phyloP scores from a whole-genome alignment of 2,888 invertebrate genomes.

The Lacanobia wlatinum region DNA sequence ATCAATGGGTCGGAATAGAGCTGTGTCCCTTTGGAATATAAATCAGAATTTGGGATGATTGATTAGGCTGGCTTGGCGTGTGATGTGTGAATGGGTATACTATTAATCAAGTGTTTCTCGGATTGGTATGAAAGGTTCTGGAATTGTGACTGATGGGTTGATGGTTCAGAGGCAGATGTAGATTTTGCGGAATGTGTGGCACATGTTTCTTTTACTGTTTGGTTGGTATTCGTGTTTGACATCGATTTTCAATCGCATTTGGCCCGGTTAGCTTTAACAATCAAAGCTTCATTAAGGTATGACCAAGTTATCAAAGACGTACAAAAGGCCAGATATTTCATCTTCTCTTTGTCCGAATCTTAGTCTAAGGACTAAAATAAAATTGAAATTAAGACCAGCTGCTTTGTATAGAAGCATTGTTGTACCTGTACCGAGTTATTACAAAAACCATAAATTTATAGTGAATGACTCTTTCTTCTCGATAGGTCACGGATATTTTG shows the following conservation, averaged over 20 bases:
- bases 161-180: conserved; percentile 12
- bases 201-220: background rate
- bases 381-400: no score
- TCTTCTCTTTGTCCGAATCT: no score
- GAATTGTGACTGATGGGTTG: conserved; percentile 28
- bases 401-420: no score
- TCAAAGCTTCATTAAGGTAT: no score
- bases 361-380: no score
- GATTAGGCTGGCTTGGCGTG: conserved; percentile 35
- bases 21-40: conserved; percentile 56
- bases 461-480: no score
- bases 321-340: no score
- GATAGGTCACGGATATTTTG: no score
- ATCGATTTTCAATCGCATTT: background rate
- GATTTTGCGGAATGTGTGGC: background rate
- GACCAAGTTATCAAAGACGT: no score
- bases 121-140: conserved; percentile 30
- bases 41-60: conserved; percentile 56
- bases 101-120: conserved; percentile 57
- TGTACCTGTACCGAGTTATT: no score
- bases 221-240: background rate
- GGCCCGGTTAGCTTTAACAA: background rate
- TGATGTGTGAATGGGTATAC: conserved; percentile 56
- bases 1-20: conserved; percentile 53
- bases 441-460: no score